Percentiles rank a stretch among this genome's conserved stretches.
These are phyloP conservation scores for Whitmania pigra DNA, from an alignment of 1,140 invertebrate genomes.

Conservation along the genomic window DNA sequence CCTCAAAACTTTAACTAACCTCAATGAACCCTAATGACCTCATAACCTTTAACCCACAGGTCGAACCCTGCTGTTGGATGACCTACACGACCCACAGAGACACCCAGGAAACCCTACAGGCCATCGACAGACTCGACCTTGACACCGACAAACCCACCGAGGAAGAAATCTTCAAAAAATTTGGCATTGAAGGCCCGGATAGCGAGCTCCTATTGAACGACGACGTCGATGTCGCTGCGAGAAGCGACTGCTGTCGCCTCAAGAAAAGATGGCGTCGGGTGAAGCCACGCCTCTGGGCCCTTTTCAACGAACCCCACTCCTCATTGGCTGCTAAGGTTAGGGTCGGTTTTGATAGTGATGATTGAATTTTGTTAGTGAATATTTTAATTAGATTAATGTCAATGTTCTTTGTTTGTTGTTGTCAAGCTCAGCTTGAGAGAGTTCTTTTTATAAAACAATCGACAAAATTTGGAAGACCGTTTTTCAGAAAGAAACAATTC, in stretches of 20 bases:
- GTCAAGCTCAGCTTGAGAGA: too few relatives aligned
- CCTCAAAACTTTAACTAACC: background rate
- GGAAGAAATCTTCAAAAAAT: conserved; percentile 18
- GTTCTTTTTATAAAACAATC: too few relatives aligned
- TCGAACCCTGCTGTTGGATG: conserved; percentile 94
- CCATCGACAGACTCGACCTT: conserved; percentile 22
- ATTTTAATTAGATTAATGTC: too few relatives aligned
- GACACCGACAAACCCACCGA: conserved; percentile 11
- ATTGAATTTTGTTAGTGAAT: too few relatives aligned
- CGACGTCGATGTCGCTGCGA: background rate
- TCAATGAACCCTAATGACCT: background rate
- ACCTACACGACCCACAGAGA: conserved; percentile 91
- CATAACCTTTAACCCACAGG: conserved; percentile 27
- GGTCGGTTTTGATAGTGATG: too few relatives aligned
- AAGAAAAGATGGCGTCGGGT: conserved; percentile 8
- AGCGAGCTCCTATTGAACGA: background rate
- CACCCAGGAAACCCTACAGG: conserved; percentile 46
- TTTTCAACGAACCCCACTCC: conserved; percentile 46
- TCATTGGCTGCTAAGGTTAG: conserved; percentile 30
- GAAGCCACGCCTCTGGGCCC: conserved; percentile 31
- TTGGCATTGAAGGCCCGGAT: background rate
- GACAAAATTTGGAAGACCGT: too few relatives aligned
- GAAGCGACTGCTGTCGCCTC: background rate
- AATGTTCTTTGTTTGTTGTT: too few relatives aligned
- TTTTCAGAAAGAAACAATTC: too few relatives aligned